Evolutionary conservation across 2,113 vertebrate species (phyloP), one percentile per base, ranked within the genome.

Genomic region (Nanorana parkeri): DNA sequence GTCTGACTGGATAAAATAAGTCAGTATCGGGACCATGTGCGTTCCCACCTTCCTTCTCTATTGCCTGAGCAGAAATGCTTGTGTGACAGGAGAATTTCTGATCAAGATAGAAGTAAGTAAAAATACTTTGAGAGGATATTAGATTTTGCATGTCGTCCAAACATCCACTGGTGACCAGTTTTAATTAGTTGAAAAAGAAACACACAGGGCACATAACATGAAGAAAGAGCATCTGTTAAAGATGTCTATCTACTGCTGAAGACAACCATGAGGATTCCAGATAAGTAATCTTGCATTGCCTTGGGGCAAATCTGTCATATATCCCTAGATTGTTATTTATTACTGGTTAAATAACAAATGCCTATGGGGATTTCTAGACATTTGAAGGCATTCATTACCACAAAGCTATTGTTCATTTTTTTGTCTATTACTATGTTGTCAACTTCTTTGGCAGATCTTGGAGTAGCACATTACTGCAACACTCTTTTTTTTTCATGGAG

Each of bases 311-410:
- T 29, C 69, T 74, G 55, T 60, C 71, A 74, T 26, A 54, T 20
- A 36, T 74, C 54, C 20, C 32, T 58, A 60, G 71, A 74, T 74
- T 28, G 58, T 36, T 74, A 74, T 74, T 58, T 58, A 74, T 74
- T 74, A 36, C 54, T 60, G 7, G 71, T 74, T 74, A 74, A 74
- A 60, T 74, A 29, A 60, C 71, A 60, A 23, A 23, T 36, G 71
- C 71, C 28, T 15, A 60, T 58, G 71, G 54, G 54, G 32, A 74
- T 20, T n/a, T 58, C 16, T 60, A 56, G 54, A 74, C 71, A 74
- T 36, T 32, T 60, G 52, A 73, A 74, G 55, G 21, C 54, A 58
- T 26, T 60, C 71, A 74, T 74, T 74, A 74, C 28, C 28, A 74
- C 51, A 28, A 74, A 36, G 26, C 51, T 74, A 60, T 74, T 74